Conservation (phyloP, 2,797 vertebrate species). For the Oreonectes daqikongensis region DNA sequence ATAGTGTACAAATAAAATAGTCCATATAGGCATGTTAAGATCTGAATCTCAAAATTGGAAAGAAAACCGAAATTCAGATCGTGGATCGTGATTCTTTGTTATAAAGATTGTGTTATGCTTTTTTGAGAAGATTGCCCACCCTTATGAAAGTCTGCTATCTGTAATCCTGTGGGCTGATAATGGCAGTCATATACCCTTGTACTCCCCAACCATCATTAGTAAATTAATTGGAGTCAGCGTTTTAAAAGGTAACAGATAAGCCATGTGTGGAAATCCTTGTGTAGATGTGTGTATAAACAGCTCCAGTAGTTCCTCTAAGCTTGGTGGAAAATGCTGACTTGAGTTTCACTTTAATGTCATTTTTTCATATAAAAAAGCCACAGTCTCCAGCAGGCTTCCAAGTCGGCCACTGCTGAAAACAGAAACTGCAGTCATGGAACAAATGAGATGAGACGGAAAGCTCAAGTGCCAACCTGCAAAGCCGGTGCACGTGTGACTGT, state of each 20-base stretch:
- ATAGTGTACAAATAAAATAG: too few species aligned
- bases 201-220: slow-evolving; percentile 45
- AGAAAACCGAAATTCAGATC: too few species aligned
- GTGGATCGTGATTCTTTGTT: too few species aligned
- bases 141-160: too few species aligned
- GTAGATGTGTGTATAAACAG: neutral
- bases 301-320: slow-evolving; percentile 60
- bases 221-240: slow-evolving; percentile 45
- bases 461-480: slow-evolving; percentile 47
- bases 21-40: too few species aligned
- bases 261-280: neutral
- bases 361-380: slow-evolving; percentile 77
- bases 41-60: too few species aligned
- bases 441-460: slow-evolving; percentile 57
- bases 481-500: neutral
- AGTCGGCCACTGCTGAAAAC: slow-evolving; percentile 51
- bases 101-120: too few species aligned
- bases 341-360: slow-evolving; percentile 65
- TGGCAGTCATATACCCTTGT: slow-evolving; percentile 24
- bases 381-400: slow-evolving; percentile 74
- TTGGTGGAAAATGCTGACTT: slow-evolving; percentile 79
- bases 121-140: too few species aligned
- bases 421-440: slow-evolving; percentile 64
- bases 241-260: slow-evolving; percentile 38
- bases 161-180: slow-evolving; percentile 35